Conservation (phyloP, 1,140 invertebrate species). For the Bombus confusus region DNA sequence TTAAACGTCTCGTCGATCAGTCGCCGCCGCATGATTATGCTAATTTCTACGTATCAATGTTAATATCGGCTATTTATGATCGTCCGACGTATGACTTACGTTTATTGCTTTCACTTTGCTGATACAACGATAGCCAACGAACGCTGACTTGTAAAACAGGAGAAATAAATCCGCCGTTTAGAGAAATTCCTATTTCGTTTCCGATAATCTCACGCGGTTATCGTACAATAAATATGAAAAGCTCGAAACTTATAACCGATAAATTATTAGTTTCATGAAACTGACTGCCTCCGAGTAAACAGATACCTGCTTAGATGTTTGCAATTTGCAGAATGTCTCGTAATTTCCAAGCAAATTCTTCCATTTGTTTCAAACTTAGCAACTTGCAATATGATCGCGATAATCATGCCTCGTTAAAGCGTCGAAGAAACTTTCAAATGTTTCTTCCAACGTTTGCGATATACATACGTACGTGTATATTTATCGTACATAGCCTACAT, state of each 20-base stretch:
- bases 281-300: accelerated
- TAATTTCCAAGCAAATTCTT: no score
- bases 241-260: background rate
- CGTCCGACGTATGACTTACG: slow-evolving; percentile 77
- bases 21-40: slow-evolving; percentile 76
- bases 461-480: no score
- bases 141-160: slow-evolving; percentile 24
- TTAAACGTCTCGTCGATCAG: slow-evolving; percentile 52
- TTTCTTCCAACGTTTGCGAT: background rate
- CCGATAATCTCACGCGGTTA: background rate
- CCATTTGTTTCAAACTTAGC: no score
- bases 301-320: no score
- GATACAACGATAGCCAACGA: slow-evolving; percentile 68
- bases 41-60: slow-evolving; percentile 80
- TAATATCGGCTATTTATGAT: slow-evolving; percentile 82
- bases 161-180: background rate
- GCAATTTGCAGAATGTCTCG: no score
- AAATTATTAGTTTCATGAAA: background rate
- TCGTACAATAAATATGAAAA: background rate
- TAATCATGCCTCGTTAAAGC: no score
- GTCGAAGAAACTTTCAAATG: no score
- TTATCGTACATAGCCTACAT: no score
- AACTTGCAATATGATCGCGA: no score
- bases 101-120: slow-evolving; percentile 78
- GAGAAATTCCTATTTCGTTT: background rate